These are phyloP conservation scores for Chloromyia formosa DNA, from an alignment of 2,888 invertebrate species.

Conservation along the genomic window DNA sequence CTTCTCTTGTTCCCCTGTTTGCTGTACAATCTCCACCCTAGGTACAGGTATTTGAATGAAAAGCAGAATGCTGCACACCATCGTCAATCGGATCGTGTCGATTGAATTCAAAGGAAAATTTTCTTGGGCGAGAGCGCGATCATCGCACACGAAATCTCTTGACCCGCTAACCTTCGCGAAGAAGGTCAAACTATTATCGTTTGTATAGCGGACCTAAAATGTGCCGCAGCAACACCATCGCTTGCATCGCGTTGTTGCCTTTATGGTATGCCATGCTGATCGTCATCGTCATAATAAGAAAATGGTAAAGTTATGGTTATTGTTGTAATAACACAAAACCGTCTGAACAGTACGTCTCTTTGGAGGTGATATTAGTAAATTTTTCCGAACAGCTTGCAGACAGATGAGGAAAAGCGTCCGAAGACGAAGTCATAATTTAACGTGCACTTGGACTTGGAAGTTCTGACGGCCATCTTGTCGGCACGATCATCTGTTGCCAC, in stretches of 20 bases:
- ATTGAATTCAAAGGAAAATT: no score
- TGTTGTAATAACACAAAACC: neutral
- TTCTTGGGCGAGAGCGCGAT: neutral
- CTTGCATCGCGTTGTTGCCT: no score
- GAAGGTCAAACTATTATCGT: constrained; percentile 34
- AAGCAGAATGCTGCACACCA: no score
- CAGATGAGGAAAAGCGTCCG: neutral
- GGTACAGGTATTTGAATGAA: no score
- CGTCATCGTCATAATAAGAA: no score
- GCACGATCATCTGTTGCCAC: neutral
- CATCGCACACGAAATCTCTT: constrained; percentile 12
- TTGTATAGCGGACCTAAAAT: constrained; percentile 21
- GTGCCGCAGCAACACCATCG: neutral
- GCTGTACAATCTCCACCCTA: no score
- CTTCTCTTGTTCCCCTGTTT: no score
- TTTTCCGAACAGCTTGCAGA: constrained; percentile 2
- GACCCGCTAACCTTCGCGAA: constrained; percentile 36
- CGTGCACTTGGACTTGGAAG: constrained; percentile 36
- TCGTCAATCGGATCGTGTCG: no score
- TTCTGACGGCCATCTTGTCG: constrained; percentile 7
- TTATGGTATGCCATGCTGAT: no score
- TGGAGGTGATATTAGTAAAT: neutral
- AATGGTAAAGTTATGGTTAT: neutral
- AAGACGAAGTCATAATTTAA: constrained; percentile 4
- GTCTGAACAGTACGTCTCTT: neutral